Conservation (phyloP, 2,113 vertebrate genomes). For the Xyliphius kryptos region DNA sequence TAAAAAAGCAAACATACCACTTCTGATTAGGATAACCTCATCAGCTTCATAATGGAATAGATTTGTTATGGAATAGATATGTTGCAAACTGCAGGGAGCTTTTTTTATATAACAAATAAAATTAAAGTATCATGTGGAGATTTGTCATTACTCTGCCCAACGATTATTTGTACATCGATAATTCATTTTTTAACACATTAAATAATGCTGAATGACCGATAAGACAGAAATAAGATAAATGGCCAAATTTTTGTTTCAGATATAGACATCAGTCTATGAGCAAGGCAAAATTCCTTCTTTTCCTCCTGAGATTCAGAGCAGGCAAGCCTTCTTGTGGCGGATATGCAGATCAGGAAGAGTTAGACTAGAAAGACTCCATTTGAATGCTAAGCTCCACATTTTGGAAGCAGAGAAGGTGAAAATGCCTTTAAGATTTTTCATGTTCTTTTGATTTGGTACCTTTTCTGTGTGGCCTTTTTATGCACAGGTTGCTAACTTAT, state of each 20-base stretch:
- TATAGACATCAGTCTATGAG: slow-evolving; percentile 12
- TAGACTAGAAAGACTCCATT: slow-evolving; percentile 37
- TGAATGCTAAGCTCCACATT: slow-evolving; percentile 44
- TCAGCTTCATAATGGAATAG: too few relatives aligned
- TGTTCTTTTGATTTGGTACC: slow-evolving; percentile 6
- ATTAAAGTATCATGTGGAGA: too few relatives aligned
- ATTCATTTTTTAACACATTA: background rate
- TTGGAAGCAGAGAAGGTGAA: background rate
- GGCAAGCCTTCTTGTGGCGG: slow-evolving; percentile 28
- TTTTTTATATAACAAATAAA: too few relatives aligned
- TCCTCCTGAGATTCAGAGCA: slow-evolving; percentile 19
- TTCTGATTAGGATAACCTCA: too few relatives aligned
- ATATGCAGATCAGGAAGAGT: slow-evolving; percentile 45
- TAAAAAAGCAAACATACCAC: too few relatives aligned
- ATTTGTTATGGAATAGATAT: too few relatives aligned
- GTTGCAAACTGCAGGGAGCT: too few relatives aligned
- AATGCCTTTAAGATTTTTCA: slow-evolving; percentile 6
- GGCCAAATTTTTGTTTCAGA: background rate
- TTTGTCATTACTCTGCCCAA: background rate
- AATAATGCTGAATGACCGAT: background rate
- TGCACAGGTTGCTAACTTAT: background rate
- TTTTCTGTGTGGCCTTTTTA: background rate
- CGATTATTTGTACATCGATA: background rate
- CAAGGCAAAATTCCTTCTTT: slow-evolving; percentile 3
- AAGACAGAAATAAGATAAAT: background rate